Evolutionary conservation across 2,888 invertebrate species (phyloP), one percentile per base, ranked within the genome.

Genomic region (Hymenopus coronatus): DNA sequence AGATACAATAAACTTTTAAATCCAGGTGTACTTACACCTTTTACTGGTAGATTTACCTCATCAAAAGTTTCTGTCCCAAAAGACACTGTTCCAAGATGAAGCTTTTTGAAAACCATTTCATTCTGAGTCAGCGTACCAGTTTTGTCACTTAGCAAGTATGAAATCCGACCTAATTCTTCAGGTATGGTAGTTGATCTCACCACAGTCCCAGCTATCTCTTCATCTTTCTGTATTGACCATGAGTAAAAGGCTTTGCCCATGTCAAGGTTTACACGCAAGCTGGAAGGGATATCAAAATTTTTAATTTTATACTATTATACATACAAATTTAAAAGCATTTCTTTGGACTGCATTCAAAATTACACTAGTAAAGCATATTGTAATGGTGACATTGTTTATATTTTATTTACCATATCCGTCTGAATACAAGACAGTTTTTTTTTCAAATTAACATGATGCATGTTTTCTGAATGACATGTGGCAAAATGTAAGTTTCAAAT

Each of bases 201-300:
- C 15, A 99, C 98, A 0, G 99, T 99, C 33, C 98, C 99, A 90
- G 96, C 96, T 91, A 99, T 99, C 91, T 97, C 96, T 88, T 97
- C 96, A 94, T 99, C 99, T 89, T 97, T 95, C 92, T 98, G 98
- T 92, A 99, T 99, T 91, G 97, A 96, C 97, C 98, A 99, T 0
- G 99, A 98, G 93, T 99, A 99, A 92, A 97, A 98, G 0, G 97
- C 97, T 94, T 99, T 99, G 1, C 99, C 99, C 98, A 99, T 98
- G 92, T 99, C 99, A 91, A 99, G 94, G 94, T 99, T 99, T 0
- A 99, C 99, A 90, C 99, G 95, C 92, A 99, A 95, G 94, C 99
- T 99, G 93, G 88, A 85, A 7, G 6, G 1, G 0, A 25, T 4
- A 70, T 4, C 4, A 70, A 1, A 20, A 0, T 1, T 70, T 33